These are phyloP conservation scores for Galeruca laticollis DNA, from an alignment of 2,888 invertebrate species.

Conservation along the genomic window DNA sequence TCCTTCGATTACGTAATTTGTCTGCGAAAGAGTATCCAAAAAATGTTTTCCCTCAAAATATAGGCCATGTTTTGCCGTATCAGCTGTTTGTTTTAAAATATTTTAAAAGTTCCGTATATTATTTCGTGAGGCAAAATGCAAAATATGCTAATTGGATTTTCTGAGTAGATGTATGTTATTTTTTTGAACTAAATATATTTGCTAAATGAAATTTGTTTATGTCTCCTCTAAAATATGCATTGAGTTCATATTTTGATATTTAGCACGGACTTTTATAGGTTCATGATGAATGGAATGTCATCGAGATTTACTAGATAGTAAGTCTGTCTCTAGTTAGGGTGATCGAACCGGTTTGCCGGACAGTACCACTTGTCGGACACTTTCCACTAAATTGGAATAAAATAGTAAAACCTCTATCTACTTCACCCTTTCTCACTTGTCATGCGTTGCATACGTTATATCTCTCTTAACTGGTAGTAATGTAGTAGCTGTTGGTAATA, in stretches of 20 bases:
- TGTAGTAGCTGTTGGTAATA: too few relatives aligned
- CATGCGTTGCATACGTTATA: too few relatives aligned
- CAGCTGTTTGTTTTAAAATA: conserved; percentile 3
- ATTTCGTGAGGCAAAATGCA: conserved; percentile 9
- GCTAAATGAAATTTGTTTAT: not conserved
- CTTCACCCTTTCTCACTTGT: too few relatives aligned
- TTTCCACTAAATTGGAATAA: too few relatives aligned
- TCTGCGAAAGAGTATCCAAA: not conserved
- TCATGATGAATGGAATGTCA: too few relatives aligned
- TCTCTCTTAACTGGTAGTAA: too few relatives aligned
- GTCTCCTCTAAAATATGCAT: not conserved
- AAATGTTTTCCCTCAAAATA: not conserved
- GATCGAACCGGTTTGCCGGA: too few relatives aligned
- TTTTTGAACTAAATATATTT: not conserved
- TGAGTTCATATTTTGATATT: not conserved
- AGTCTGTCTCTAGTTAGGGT: too few relatives aligned
- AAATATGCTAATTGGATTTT: not conserved
- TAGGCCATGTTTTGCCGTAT: conserved; percentile 2
- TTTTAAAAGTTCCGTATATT: not conserved
- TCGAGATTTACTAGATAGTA: too few relatives aligned
- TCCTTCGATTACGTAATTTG: conserved; percentile 15
- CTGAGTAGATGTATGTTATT: conserved; percentile 3
- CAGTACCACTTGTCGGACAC: too few relatives aligned
- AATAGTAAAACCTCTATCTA: too few relatives aligned
- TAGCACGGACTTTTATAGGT: too few relatives aligned